Conservation (phyloP, 1,140 invertebrate species). For the Brachystomella parvula region DNA sequence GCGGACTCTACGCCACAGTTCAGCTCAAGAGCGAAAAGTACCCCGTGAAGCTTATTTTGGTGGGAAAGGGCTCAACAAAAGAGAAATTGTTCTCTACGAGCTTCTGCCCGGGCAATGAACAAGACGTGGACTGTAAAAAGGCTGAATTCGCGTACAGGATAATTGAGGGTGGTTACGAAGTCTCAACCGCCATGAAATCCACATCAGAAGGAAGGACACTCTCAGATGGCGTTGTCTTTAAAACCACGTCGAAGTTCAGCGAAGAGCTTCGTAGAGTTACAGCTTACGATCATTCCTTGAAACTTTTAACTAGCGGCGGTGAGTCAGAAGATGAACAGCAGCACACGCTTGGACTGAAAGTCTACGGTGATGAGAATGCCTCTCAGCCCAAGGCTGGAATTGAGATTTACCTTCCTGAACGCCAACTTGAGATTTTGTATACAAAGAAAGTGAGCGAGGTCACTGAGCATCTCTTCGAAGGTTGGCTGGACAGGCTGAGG, state of each 20-base stretch:
- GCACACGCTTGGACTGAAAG: conserved; percentile 24
- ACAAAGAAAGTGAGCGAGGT: neutral
- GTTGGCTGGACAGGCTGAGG: conserved; percentile 24
- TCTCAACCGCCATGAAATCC: conserved; percentile 8
- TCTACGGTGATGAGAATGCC: conserved; percentile 10
- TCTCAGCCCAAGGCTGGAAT: conserved; percentile 10
- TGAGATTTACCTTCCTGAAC: conserved; percentile 27
- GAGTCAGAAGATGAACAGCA: conserved; percentile 14
- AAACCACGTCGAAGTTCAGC: neutral
- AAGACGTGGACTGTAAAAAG: conserved; percentile 15
- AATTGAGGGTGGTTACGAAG: conserved; percentile 13
- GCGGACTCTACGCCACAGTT: conserved; percentile 7
- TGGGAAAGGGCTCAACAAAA: conserved; percentile 22
- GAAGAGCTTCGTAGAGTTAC: neutral
- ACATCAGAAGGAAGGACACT: neutral
- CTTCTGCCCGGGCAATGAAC: conserved; percentile 27
- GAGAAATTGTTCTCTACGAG: conserved; percentile 19
- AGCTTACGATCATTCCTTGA: neutral
- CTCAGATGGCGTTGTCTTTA: conserved; percentile 20
- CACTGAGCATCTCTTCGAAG: neutral
- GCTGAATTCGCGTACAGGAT: conserved; percentile 14
- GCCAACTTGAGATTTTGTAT: conserved; percentile 10
- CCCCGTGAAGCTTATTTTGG: conserved; percentile 23
- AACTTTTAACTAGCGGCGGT: neutral
- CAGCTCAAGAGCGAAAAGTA: conserved; percentile 1